These are phyloP conservation scores for Diaphora mendica DNA, from an alignment of 2,888 invertebrate species.

Conservation along the genomic window DNA sequence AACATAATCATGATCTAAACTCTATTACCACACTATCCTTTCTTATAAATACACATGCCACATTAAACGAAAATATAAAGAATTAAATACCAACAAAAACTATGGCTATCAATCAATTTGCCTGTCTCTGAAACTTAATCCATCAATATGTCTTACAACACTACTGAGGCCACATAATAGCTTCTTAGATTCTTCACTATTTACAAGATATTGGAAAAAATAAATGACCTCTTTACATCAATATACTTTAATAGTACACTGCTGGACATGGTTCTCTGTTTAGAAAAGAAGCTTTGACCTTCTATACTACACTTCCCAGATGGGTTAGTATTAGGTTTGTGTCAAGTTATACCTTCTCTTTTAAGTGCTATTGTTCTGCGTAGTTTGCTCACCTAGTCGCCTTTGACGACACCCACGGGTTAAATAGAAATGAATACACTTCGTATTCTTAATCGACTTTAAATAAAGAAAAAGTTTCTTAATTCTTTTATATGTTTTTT, in stretches of 20 bases:
- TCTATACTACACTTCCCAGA: too few species aligned
- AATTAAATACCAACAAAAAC: conserved; percentile 2
- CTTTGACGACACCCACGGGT: too few species aligned
- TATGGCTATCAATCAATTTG: conserved; percentile 15
- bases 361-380: too few species aligned
- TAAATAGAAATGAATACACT: too few species aligned
- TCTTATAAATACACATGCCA: neutral
- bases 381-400: too few species aligned
- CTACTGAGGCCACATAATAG: neutral
- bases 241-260: too few species aligned
- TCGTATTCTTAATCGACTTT: neutral
- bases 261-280: too few species aligned
- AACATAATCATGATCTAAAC: neutral
- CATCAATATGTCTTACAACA: conserved; percentile 4
- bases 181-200: neutral
- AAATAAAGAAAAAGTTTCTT: neutral
- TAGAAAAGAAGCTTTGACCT: too few species aligned
- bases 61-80: neutral
- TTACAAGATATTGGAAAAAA: neutral
- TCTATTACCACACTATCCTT: neutral
- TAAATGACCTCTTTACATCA: too few species aligned
- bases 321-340: too few species aligned
- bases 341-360: too few species aligned
- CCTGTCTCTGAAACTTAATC: conserved; percentile 16
- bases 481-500: neutral